A percentile compares a stretch with the other conserved stretches of the same genome.
phyloP scores from a whole-genome alignment of 2,888 invertebrate genomes.

The Helleia helle region DNA sequence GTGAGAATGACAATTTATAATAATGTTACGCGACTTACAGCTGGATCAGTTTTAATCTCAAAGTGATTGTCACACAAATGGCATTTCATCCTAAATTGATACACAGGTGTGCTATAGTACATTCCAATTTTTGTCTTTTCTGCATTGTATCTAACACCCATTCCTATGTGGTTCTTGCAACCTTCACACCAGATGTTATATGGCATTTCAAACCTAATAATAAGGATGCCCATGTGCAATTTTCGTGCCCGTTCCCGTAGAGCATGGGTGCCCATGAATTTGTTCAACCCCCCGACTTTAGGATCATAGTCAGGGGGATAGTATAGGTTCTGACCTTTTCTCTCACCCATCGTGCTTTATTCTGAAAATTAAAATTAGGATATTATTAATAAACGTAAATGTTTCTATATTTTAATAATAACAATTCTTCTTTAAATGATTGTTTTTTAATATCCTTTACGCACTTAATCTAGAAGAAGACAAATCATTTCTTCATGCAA shows the following conservation, averaged over 20 bases:
- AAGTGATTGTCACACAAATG: constrained; percentile 98
- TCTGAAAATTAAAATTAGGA: constrained; percentile 18
- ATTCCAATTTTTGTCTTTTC: constrained; percentile 95
- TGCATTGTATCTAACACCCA: constrained; percentile 98
- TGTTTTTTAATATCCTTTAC: no score
- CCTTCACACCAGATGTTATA: constrained; percentile 99
- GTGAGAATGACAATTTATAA: background rate
- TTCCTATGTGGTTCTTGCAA: constrained; percentile 98
- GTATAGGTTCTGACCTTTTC: constrained; percentile 97
- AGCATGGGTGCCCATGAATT: constrained; percentile 95
- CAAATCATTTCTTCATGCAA: no score
- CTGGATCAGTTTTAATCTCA: constrained; percentile 98
- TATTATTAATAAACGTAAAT: no score
- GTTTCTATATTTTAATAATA: no score
- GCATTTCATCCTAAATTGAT: constrained; percentile 99
- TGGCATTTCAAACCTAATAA: constrained; percentile 99
- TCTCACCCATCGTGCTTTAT: constrained; percentile 88
- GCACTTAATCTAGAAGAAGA: no score
- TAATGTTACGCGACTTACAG: constrained; percentile 76
- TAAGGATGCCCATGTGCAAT: constrained; percentile 94
- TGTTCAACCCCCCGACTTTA: constrained; percentile 93
- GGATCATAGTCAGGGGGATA: constrained; percentile 99
- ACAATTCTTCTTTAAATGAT: no score
- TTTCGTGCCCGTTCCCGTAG: constrained; percentile 96
- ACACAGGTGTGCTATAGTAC: constrained; percentile 98